phyloP scores from a whole-genome alignment of 2,113 vertebrate genomes.

The Macheiramphus alcinus region DNA sequence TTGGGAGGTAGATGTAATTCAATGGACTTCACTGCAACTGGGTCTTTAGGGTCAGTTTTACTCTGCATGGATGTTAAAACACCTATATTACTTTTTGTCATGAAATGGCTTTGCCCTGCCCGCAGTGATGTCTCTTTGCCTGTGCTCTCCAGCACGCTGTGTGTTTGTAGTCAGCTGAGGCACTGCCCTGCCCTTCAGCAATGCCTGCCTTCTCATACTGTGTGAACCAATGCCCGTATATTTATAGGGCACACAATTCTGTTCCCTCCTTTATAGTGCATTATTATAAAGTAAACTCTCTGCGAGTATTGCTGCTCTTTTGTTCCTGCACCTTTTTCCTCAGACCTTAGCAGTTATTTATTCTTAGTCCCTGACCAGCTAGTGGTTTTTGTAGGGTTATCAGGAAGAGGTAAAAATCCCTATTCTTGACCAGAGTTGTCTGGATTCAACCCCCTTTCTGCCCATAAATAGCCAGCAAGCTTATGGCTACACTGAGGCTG shows the following conservation, averaged over 20 bases:
- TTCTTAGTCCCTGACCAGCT: neutral
- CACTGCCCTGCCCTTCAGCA: neutral
- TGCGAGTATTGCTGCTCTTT: neutral
- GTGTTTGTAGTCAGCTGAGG: neutral
- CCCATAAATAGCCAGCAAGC: neutral
- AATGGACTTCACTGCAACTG: neutral
- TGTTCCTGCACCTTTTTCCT: neutral
- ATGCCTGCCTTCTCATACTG: neutral
- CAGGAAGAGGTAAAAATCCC: neutral
- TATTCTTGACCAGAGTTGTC: neutral
- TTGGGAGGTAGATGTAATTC: neutral
- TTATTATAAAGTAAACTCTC: neutral
- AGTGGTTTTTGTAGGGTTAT: neutral
- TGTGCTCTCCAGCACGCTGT: neutral
- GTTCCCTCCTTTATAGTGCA: neutral
- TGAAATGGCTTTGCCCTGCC: neutral
- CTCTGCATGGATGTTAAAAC: neutral
- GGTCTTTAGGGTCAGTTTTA: neutral
- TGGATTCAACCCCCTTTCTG: neutral
- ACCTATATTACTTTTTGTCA: neutral
- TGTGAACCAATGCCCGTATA: accelerated
- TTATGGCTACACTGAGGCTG: neutral
- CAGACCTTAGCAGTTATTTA: neutral
- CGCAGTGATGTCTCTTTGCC: neutral
- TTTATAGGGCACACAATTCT: neutral